Evolutionary conservation across 2,888 invertebrate genomes (phyloP), one percentile per base, ranked within the genome.

Genomic region (Dryobotodes eremita): DNA sequence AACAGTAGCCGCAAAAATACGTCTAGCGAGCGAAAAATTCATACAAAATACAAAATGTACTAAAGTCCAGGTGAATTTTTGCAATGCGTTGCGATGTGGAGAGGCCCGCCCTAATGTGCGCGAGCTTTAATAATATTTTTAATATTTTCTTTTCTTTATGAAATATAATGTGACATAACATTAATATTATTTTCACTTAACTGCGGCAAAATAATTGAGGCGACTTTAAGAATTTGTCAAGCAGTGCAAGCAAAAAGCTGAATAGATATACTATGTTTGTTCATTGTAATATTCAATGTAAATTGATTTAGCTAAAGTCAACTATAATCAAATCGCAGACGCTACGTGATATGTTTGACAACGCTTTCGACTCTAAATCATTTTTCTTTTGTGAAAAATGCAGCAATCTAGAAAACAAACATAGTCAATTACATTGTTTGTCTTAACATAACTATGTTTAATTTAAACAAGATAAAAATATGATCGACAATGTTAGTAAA

Each of bases 261-360:
- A 57, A 11, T 23, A 42, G 31, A n/a, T n/a, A n/a, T n/a, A n/a
- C n/a, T n/a, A n/a, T 50, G 23, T 55, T 61, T 69, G 2, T 46
- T 48, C 15, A 46, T 17, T 70, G 20, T 74, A 53, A 70, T 55
- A 70, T 70, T 59, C 53, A 70, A 65, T 65, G 59, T n/a, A 72
- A 78, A 72, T 48, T 42, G 23, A 20, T 64, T 48, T 46, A 64
- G 62, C 42, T 55, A 72, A 65, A 48, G 31, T 48, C 53, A 64
- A 78, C 55, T 48, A 26, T 50, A 77, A 71, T 77, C 66, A 71
- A 68, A 83, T 59, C n/a, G 20, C 26, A 61, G 48, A 82, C 59
- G 20, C 42, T 50, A 82, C 76, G 69, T 80, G 82, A 70, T 26
- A 64, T 36, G 42, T 70, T 53, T 70, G 36, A n/a, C 46, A 70